phyloP scores from a whole-genome alignment of 2,797 vertebrate genomes.

The Liasis olivaceus region DNA sequence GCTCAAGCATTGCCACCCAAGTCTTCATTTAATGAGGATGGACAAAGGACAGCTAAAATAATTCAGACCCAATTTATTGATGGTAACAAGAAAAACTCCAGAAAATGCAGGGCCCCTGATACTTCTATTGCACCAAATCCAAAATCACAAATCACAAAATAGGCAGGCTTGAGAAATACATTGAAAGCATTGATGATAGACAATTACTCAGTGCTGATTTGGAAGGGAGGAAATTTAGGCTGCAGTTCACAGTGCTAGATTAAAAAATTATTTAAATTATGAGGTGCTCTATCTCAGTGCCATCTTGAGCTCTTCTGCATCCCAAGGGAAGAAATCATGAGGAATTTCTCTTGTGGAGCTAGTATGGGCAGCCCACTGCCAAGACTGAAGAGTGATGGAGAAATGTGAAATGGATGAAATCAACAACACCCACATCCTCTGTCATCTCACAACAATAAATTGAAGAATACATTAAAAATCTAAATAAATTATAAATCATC shows the following conservation, averaged over 20 bases:
- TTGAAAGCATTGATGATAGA: not conserved
- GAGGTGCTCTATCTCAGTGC: not conserved
- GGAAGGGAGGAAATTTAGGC: not conserved
- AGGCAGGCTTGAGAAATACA: not conserved
- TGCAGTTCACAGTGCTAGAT: not conserved
- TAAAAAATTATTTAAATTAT: not conserved
- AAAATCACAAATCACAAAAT: not conserved
- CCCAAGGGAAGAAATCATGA: not conserved
- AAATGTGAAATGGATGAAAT: not conserved
- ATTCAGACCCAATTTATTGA: not conserved
- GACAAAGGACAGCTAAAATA: not conserved
- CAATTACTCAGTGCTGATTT: not conserved
- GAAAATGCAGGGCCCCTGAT: not conserved
- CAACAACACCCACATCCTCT: not conserved
- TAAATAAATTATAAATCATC: not conserved
- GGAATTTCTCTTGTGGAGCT: not conserved
- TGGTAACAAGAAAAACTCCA: too few relatives aligned
- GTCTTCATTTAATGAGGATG: not conserved
- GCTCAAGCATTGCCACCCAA: not conserved
- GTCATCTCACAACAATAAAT: not conserved
- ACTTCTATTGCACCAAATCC: not conserved
- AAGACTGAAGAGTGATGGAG: not conserved
- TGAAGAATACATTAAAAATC: not conserved
- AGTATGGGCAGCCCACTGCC: not conserved
- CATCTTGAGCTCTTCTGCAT: not conserved